Conservation (phyloP, 2,888 invertebrate genomes). For the Agriotes lineatus region DNA sequence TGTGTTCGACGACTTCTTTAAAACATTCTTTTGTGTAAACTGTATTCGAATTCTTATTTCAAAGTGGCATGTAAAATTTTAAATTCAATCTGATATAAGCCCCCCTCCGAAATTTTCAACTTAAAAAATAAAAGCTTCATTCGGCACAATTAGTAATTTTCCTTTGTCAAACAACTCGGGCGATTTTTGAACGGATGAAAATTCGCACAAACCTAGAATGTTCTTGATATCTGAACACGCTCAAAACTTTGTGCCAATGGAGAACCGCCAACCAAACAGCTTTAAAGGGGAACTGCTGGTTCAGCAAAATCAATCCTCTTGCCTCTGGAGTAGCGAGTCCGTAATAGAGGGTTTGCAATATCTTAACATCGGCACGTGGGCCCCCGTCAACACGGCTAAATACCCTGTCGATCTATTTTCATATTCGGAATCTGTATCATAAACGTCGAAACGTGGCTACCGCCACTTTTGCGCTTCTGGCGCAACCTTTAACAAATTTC, state of each 20-base stretch:
- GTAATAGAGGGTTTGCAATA: constrained; percentile 43
- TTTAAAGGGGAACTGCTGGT: constrained; percentile 60
- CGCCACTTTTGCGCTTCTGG: neutral
- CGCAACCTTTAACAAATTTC: neutral
- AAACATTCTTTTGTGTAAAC: too few relatives aligned
- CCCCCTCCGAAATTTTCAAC: too few relatives aligned
- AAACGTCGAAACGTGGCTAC: neutral
- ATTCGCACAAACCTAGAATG: constrained; percentile 50
- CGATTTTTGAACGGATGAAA: constrained; percentile 37
- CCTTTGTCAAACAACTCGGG: constrained; percentile 35
- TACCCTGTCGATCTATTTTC: constrained; percentile 37
- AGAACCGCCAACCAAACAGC: constrained; percentile 59
- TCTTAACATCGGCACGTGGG: constrained; percentile 45
- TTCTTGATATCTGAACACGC: constrained; percentile 47
- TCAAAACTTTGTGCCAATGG: constrained; percentile 57
- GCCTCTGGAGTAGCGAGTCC: constrained; percentile 44
- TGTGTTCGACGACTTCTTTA: too few relatives aligned
- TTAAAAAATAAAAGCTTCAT: too few relatives aligned
- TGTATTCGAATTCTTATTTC: too few relatives aligned
- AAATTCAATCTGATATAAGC: too few relatives aligned
- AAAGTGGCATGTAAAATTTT: too few relatives aligned
- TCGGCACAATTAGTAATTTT: constrained; percentile 17
- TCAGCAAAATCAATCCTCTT: constrained; percentile 59
- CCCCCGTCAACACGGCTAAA: constrained; percentile 42
- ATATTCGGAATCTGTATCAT: constrained; percentile 17